Conservation (phyloP, 2,888 invertebrate species). For the Lasioglossum zephyrum region DNA sequence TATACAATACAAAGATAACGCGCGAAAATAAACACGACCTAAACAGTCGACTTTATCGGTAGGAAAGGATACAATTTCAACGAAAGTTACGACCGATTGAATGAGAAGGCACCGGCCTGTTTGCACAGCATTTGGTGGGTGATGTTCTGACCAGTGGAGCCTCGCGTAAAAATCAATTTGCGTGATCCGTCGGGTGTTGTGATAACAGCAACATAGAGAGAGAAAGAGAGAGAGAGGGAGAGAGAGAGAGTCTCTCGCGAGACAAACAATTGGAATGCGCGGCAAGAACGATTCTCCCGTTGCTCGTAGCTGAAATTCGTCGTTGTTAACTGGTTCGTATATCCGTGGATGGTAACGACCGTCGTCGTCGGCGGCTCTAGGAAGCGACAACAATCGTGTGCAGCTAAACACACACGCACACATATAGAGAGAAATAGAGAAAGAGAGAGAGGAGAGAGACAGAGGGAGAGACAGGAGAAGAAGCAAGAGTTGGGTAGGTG, state of each 20-base stretch:
- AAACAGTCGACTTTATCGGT: too few species aligned
- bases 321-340: constrained; percentile 23
- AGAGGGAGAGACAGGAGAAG: neutral
- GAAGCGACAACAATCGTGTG: constrained; percentile 28
- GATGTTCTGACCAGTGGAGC: neutral
- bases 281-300: constrained; percentile 19
- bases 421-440: fast-evolving
- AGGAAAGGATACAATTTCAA: too few species aligned
- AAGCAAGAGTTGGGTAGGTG: neutral
- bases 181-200: neutral
- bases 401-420: neutral
- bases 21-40: too few species aligned
- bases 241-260: neutral
- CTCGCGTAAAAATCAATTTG: constrained; percentile 19
- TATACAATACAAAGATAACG: too few species aligned
- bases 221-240: too few species aligned
- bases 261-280: neutral
- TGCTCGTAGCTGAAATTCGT: constrained; percentile 20
- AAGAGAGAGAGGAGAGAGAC: neutral
- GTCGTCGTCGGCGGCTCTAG: neutral
- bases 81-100: neutral
- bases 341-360: constrained; percentile 31
- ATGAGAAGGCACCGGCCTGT: neutral
- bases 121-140: neutral
- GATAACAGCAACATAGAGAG: neutral